phyloP scores from a whole-genome alignment of 2,113 vertebrate species.

The Eolophus roseicapilla region DNA sequence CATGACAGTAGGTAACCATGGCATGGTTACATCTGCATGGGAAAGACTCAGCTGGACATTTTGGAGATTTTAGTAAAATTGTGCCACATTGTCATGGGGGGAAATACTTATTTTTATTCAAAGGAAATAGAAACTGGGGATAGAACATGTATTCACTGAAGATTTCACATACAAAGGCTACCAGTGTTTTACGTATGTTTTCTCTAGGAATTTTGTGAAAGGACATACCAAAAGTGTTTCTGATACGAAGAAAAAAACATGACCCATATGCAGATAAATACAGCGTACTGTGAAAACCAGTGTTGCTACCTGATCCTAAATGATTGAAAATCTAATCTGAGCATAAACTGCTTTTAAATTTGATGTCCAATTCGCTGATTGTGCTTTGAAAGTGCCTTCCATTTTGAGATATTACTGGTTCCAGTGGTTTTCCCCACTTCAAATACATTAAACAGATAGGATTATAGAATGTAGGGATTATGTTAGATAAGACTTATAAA shows the following conservation, averaged over 20 bases:
- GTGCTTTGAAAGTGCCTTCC: not conserved
- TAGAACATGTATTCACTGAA: not conserved
- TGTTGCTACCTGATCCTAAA: not conserved
- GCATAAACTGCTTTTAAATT: not conserved
- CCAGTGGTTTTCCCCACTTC: not conserved
- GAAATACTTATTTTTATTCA: not conserved
- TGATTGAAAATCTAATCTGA: not conserved
- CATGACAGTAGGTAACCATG: not conserved
- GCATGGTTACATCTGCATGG: not conserved
- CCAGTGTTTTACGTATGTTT: not conserved
- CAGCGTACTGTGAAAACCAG: not conserved
- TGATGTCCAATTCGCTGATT: not conserved
- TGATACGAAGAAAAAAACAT: not conserved
- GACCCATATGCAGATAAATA: not conserved
- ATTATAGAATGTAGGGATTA: conserved; percentile 64
- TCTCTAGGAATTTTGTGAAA: not conserved
- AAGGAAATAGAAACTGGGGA: not conserved
- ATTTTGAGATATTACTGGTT: conserved; percentile 18
- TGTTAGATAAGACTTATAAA: conserved; percentile 55
- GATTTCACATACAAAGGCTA: not conserved
- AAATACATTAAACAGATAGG: conserved; percentile 54
- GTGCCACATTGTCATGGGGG: not conserved
- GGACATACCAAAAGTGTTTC: not conserved
- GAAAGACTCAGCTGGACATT: not conserved
- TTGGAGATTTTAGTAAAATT: not conserved